A percentile compares a stretch with the other conserved stretches of the same genome.
Conservation (phyloP, 2,113 vertebrate species). For the Austrofundulus limnaeus region DNA sequence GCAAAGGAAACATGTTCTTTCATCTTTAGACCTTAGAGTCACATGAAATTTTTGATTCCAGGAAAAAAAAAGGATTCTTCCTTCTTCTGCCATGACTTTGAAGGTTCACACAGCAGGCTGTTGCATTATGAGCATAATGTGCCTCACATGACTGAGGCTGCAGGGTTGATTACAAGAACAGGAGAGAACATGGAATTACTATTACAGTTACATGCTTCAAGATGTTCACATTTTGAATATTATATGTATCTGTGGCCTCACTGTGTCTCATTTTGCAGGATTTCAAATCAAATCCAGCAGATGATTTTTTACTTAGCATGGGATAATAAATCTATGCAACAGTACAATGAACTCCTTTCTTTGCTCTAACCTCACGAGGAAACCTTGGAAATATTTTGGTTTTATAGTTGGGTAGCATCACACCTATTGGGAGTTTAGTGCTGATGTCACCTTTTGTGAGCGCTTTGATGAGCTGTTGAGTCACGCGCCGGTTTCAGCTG, state of each 20-base stretch:
- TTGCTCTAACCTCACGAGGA: not conserved
- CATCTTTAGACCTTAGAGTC: slow-evolving; percentile 36
- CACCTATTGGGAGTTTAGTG: slow-evolving; percentile 34
- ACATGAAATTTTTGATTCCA: slow-evolving; percentile 30
- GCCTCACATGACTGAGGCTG: slow-evolving; percentile 24
- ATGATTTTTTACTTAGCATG: slow-evolving; percentile 15
- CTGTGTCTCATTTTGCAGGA: slow-evolving; percentile 6
- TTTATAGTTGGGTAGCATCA: slow-evolving; percentile 15
- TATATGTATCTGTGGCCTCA: not conserved
- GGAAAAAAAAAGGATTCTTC: slow-evolving; percentile 20
- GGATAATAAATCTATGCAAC: slow-evolving; percentile 17
- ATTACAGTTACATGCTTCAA: not conserved
- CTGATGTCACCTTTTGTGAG: slow-evolving; percentile 15
- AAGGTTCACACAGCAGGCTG: slow-evolving; percentile 47
- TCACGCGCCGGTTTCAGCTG: slow-evolving; percentile 40
- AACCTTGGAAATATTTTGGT: slow-evolving; percentile 10
- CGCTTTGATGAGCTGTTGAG: slow-evolving; percentile 41
- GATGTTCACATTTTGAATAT: not conserved
- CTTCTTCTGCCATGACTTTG: slow-evolving; percentile 18
- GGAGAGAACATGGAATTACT: slow-evolving; percentile 30
- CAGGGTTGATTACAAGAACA: slow-evolving; percentile 43
- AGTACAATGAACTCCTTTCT: slow-evolving; percentile 40
- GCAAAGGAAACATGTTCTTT: slow-evolving; percentile 18
- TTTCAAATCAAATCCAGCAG: slow-evolving; percentile 20
- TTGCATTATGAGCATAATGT: slow-evolving; percentile 47